Evolutionary conservation across 2,888 invertebrate species (phyloP), one percentile per base, ranked within the genome.

Genomic region (Apodemia hepburni): DNA sequence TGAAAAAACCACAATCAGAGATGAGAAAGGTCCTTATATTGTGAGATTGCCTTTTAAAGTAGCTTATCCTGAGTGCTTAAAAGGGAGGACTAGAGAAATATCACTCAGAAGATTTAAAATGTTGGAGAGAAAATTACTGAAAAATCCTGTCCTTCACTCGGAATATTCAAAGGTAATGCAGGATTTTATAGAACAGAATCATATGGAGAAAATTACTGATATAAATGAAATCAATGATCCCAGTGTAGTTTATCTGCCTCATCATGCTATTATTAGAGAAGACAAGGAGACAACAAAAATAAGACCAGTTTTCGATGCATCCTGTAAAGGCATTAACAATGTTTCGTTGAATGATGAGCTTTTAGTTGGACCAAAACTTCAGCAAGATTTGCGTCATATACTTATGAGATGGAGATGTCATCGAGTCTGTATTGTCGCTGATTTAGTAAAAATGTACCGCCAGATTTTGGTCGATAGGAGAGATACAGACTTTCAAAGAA

Each of bases 391-490:
- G 9, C 49, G 49, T 18, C 49, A 49, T 49, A 49, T 49, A 3
- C 18, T 18, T 9, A 49, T 49, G 49, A 49, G 49, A 49, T 49
- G 18, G 60, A 42, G 60, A 2, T 42, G 12, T 8, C 45, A 60
- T 47, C n/a, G n/a, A n/a, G 12, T 60, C 18, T 42, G 27, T 5
- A 45, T 60, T 0, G 47, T 60, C 9, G 60, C 60, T 47, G 60
- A 60, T 27, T 22, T 38, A 18, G 38, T 42, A 6, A 38, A 42
- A 59, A 59, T 59, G 45, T 59, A 59, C 8, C 9, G 59, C n/a
- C 45, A 27, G 18, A 59, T 45, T 38, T 15, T 17, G 6, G 42
- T 15, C 1, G 15, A 38, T 18, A 42, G 22, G 8, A 42, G 45
- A 18, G 22, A 38, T 18, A 38, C 59, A 15, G 27, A 59, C 12